phyloP scores from a whole-genome alignment of 2,113 vertebrate genomes.

The Stigmatopora argus region DNA sequence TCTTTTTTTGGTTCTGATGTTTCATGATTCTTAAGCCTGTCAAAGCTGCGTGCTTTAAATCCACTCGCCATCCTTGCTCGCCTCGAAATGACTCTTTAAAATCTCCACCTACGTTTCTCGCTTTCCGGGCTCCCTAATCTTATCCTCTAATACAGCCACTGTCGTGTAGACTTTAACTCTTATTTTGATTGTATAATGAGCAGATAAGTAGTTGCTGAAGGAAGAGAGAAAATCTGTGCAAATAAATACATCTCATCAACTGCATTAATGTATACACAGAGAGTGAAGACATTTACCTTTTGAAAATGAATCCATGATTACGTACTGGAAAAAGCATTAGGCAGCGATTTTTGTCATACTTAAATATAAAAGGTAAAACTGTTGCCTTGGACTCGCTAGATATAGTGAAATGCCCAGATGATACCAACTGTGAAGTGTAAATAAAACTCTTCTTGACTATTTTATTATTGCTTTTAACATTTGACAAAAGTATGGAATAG shows the following conservation, averaged over 20 bases:
- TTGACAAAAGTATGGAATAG: no score
- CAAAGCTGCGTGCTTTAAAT: conserved; percentile 31
- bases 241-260: not conserved
- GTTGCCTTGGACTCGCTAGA: not conserved
- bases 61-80: conserved; percentile 28
- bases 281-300: not conserved
- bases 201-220: conserved; percentile 26
- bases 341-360: not conserved
- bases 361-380: not conserved
- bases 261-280: not conserved
- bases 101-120: conserved; percentile 6
- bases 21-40: conserved; percentile 35
- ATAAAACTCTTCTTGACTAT: no score
- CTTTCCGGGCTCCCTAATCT: conserved; percentile 1
- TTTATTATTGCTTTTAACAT: no score
- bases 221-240: not conserved
- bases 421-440: not conserved
- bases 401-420: not conserved
- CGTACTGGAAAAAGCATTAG: not conserved
- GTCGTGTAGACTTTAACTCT: conserved; percentile 27
- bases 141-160: conserved; percentile 12
- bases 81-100: conserved; percentile 4
- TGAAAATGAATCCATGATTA: not conserved
- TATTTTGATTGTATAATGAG: conserved; percentile 12
- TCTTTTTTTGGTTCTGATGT: conserved; percentile 36